Conservation (phyloP, 2,888 invertebrate species). For the Philonicus albiceps region DNA sequence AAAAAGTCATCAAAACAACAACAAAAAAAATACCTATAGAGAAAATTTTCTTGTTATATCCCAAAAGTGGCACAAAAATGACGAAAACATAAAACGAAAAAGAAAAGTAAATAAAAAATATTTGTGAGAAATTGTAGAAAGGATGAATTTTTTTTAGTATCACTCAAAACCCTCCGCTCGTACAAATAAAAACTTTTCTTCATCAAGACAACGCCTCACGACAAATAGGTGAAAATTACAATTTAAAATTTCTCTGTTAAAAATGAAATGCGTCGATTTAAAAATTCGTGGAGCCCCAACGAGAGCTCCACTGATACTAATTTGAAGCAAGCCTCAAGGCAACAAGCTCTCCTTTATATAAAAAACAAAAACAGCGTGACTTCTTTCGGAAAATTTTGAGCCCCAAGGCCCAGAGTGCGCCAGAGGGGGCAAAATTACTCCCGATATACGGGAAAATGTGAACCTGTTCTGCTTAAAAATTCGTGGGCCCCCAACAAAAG, state of each 20-base stretch:
- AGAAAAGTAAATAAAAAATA: neutral
- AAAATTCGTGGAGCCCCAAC: too few relatives aligned
- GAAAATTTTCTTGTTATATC: neutral
- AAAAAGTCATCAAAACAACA: neutral
- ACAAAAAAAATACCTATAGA: neutral
- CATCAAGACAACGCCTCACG: neutral
- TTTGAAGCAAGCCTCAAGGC: too few relatives aligned
- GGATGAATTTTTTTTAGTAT: neutral
- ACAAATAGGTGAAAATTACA: too few relatives aligned
- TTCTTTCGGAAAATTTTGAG: too few relatives aligned
- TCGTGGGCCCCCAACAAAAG: neutral
- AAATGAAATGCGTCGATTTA: too few relatives aligned
- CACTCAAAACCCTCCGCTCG: neutral
- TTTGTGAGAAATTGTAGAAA: neutral
- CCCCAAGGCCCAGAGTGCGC: too few relatives aligned
- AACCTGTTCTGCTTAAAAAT: neutral
- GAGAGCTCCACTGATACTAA: too few relatives aligned
- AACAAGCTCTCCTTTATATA: too few relatives aligned
- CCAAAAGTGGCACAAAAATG: neutral
- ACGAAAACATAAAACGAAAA: neutral
- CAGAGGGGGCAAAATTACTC: too few relatives aligned
- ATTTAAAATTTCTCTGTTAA: too few relatives aligned
- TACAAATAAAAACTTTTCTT: neutral
- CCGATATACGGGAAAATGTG: too few relatives aligned
- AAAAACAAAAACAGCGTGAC: too few relatives aligned